Conservation (phyloP, 2,797 vertebrate species). For the Pseudochirops cupreus region DNA sequence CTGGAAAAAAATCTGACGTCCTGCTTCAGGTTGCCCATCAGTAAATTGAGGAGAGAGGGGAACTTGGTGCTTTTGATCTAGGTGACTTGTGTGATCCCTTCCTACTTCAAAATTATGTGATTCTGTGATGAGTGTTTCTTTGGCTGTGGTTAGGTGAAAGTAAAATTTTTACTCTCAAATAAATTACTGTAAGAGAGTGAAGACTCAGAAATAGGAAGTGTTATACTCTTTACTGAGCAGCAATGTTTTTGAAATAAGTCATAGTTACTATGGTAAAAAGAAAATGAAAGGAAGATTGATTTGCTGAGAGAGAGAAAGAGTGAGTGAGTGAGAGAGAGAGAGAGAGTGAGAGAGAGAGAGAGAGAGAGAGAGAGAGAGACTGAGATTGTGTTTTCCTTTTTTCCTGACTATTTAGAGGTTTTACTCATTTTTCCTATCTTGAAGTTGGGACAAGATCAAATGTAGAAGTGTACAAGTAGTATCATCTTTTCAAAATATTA, state of each 20-base stretch:
- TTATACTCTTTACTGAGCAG: background rate
- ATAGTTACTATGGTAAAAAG: background rate
- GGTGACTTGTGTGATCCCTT: background rate
- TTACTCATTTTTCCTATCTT: constrained; percentile 1
- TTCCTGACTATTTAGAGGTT: constrained; percentile 30
- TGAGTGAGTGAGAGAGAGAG: no score
- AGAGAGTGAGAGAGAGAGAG: no score
- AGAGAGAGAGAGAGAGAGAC: background rate
- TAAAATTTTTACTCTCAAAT: background rate
- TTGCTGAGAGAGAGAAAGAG: background rate
- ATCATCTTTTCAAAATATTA: constrained; percentile 4
- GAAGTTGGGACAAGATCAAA: background rate
- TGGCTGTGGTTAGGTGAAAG: background rate
- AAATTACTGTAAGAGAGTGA: constrained; percentile 1
- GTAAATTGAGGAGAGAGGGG: background rate
- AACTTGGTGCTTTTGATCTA: background rate
- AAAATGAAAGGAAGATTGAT: background rate
- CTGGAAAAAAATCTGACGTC: background rate
- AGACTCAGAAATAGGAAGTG: constrained; percentile 22
- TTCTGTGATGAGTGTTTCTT: background rate
- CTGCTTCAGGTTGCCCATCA: background rate
- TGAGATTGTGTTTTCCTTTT: background rate
- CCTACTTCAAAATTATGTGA: background rate
- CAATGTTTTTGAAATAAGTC: background rate
- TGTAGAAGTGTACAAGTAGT: background rate